Evolutionary conservation across 1,140 invertebrate genomes (phyloP).

Genomic region (Neotoxoptera formosana): DNA sequence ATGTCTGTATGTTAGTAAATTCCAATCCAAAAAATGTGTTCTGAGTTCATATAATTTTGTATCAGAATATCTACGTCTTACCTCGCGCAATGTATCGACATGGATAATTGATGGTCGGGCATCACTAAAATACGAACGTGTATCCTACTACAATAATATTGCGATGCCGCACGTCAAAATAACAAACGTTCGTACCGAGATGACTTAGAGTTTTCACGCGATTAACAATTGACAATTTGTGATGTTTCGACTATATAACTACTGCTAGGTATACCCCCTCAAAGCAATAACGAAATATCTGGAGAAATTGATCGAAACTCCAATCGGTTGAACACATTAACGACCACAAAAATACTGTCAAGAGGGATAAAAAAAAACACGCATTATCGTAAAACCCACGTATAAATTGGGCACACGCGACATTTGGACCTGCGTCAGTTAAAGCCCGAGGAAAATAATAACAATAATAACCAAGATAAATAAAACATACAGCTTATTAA

Average conservation of each 20-base stretch:
- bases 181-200: not conserved
- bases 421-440: not conserved
- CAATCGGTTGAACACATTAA: not conserved
- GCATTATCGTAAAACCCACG: not conserved
- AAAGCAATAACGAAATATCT: not conserved
- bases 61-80: no score
- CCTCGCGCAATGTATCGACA: no score
- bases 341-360: not conserved
- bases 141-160: not conserved
- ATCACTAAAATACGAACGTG: no score
- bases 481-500: not conserved
- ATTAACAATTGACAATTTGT: not conserved
- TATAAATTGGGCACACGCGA: not conserved
- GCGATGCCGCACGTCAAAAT: not conserved
- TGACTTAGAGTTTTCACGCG: not conserved
- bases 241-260: not conserved
- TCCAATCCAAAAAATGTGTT: no score
- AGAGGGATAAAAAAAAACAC: not conserved
- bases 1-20: no score
- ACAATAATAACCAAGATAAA: slow-evolving; percentile 15
- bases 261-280: not conserved
- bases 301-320: not conserved
- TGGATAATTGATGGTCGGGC: no score
- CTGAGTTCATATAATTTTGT: no score
- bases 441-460: not conserved